Evolutionary conservation across 1,140 invertebrate species (phyloP).

Genomic region (Wasmannia auropunctata): DNA sequence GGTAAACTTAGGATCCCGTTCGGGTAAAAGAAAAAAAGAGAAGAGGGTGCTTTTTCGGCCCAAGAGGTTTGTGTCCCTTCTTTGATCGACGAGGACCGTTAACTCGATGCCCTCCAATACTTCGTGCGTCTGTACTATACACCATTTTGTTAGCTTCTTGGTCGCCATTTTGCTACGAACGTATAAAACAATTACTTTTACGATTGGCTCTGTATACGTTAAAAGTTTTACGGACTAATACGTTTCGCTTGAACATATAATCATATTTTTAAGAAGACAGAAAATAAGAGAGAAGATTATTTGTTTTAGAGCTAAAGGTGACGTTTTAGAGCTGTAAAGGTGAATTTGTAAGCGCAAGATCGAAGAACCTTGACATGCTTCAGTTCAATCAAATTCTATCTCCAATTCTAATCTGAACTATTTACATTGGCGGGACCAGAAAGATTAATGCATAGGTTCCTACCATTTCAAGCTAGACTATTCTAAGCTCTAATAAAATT

Average conservation of each 20-base stretch:
- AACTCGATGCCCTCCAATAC: background rate
- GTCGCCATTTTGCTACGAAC: background rate
- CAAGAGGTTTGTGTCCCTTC: constrained; percentile 23
- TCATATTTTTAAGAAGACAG: background rate
- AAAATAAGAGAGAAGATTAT: background rate
- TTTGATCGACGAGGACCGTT: constrained; percentile 8
- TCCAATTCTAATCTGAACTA: background rate
- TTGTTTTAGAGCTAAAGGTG: background rate
- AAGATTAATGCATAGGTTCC: background rate
- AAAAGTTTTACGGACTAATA: background rate
- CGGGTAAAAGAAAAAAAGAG: constrained; percentile 36
- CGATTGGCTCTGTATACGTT: background rate
- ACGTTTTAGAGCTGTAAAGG: too few relatives aligned
- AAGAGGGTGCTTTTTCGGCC: constrained; percentile 13
- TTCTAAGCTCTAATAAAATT: background rate
- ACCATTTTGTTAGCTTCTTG: background rate
- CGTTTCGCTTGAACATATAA: background rate
- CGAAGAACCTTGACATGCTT: background rate
- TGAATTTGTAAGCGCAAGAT: background rate
- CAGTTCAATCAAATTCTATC: background rate
- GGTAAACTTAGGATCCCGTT: constrained; percentile 17
- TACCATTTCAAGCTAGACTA: background rate
- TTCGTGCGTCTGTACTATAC: background rate
- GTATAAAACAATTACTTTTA: constrained; percentile 3
- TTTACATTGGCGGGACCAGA: background rate